Evolutionary conservation across 2,797 vertebrate genomes (phyloP).

Genomic region (Erethizon dorsatum): DNA sequence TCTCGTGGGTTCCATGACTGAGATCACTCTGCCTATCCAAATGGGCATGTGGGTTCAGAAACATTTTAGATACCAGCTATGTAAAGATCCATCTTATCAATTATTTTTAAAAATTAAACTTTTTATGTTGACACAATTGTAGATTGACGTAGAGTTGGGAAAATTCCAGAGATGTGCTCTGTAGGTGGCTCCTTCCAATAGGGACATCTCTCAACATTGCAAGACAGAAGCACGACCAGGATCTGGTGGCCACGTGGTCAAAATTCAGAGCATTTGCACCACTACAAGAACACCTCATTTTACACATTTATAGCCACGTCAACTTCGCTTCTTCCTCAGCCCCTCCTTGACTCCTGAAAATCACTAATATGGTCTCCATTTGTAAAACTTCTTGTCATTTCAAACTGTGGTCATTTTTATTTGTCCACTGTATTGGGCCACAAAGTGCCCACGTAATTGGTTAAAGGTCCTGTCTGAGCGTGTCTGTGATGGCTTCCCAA

Average conservation of each 20-base stretch:
- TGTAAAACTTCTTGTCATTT: background rate
- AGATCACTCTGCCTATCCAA: background rate
- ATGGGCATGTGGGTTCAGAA: background rate
- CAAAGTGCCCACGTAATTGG: background rate
- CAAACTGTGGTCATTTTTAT: background rate
- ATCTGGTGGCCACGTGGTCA: fast-evolving
- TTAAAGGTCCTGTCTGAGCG: background rate
- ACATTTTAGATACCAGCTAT: background rate
- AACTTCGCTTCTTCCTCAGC: fast-evolving
- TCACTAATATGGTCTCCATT: background rate
- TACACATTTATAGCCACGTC: fast-evolving
- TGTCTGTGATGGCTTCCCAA: no score
- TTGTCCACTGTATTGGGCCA: background rate
- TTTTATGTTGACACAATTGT: background rate
- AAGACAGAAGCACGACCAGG: fast-evolving
- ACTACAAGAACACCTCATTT: fast-evolving
- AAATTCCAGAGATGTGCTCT: background rate
- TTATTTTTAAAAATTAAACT: background rate
- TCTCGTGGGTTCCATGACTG: background rate
- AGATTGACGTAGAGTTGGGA: background rate
- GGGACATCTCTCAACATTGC: fast-evolving
- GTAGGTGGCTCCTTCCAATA: fast-evolving
- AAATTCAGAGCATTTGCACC: fast-evolving
- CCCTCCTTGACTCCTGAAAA: background rate
- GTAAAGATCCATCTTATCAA: background rate